phyloP scores from a whole-genome alignment of 2,113 vertebrate genomes.

The Falcunculus frontatus region DNA sequence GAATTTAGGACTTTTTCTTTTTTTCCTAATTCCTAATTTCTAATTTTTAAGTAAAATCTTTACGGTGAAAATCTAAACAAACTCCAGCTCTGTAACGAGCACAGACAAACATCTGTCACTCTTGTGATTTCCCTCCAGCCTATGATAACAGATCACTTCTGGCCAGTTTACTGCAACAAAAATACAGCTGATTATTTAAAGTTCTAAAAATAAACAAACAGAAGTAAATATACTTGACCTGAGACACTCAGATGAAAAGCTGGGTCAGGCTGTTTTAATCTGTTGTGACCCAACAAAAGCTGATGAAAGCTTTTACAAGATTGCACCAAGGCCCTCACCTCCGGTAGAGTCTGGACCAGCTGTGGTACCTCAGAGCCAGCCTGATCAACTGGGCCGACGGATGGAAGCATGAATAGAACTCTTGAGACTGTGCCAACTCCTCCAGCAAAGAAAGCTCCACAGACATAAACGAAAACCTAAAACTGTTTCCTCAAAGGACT shows the following conservation, averaged over 20 bases:
- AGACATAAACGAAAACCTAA: neutral
- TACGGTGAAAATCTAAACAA: slow-evolving; percentile 15
- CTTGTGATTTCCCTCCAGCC: slow-evolving; percentile 12
- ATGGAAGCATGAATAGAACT: neutral
- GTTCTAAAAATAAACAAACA: slow-evolving; percentile 45
- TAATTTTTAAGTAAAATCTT: neutral
- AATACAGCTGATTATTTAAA: slow-evolving; percentile 62
- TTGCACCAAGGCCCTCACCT: neutral
- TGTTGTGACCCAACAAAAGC: slow-evolving; percentile 19
- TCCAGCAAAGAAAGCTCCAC: neutral
- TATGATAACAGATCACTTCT: slow-evolving; percentile 44
- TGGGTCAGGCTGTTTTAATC: slow-evolving; percentile 21
- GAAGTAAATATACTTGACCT: slow-evolving; percentile 66
- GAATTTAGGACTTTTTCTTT: neutral
- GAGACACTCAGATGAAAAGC: slow-evolving; percentile 37
- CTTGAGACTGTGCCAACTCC: neutral
- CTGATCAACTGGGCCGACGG: neutral
- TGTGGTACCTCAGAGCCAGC: neutral
- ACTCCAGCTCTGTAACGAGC: neutral
- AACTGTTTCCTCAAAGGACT: neutral
- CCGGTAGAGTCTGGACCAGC: neutral
- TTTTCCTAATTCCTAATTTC: neutral
- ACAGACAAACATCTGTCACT: slow-evolving; percentile 53
- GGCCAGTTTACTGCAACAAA: slow-evolving; percentile 57
- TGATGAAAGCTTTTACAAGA: slow-evolving; percentile 56